Evolutionary conservation across 2,113 vertebrate genomes (phyloP), one percentile per base, ranked within the genome.

Genomic region (Amia ocellicauda): DNA sequence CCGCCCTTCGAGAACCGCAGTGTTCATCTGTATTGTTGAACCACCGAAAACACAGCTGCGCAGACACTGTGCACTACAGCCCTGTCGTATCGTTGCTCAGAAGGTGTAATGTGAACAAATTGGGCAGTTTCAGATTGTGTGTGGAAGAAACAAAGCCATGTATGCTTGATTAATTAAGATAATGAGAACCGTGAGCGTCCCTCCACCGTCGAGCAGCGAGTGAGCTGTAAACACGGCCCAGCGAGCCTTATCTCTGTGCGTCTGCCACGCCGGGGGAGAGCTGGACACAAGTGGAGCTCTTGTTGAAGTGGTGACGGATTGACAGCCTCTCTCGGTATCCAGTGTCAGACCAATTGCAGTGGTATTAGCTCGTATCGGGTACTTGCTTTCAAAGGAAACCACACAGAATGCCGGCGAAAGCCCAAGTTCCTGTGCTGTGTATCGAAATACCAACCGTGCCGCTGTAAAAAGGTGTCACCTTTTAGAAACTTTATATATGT

Each of bases 341-440:
- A 55, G 69, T 81, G 60, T 80, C 77, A 64, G 52, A 70, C 62
- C 63, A 71, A 73, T 69, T 78, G 71, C 73, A 73, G 71, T 70
- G 68, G 71, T 62, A 71, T 53, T 79, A 71, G 73, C 72, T 82
- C 75, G 74, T 80, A 79, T 83, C 75, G 68, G 57, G 67, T 71
- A 64, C 67, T 74, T 69, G 55, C 74, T 80, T 76, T 64, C 58
- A 74, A 78, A 83, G 78, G 77, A 86, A 85, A 84, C 78, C 78
- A 76, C 78, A 80, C 60, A 76, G 75, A 81, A 68, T 62, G 61
- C 53, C 63, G 22, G 16, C 59, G 51, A 13, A 70, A 72, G 70
- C 63, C 62, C 62, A 65, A 64, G 58, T 68, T 71, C 63, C 62
- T 65, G 27, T 40, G 45, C 42, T 63, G 53, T 58, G 31, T 69